These are phyloP conservation scores for Drosophila lini DNA, from an alignment of 1,140 invertebrate species.

Conservation along the genomic window DNA sequence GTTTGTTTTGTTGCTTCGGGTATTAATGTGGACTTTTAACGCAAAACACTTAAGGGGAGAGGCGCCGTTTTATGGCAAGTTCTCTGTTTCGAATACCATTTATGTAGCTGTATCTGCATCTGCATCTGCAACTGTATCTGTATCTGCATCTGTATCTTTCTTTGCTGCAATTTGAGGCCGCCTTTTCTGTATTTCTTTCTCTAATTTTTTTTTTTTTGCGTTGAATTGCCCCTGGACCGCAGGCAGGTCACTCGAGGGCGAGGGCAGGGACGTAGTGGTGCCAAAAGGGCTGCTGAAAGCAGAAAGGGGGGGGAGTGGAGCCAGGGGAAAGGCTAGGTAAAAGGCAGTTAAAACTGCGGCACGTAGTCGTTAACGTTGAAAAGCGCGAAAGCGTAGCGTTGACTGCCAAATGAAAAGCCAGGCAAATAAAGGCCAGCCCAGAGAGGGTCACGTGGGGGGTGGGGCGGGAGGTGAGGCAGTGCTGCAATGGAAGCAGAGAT, in stretches of 20 bases:
- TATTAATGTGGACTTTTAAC: slow-evolving; percentile 40
- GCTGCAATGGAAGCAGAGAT: slow-evolving; percentile 60
- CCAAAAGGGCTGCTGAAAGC: background rate
- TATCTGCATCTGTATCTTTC: slow-evolving; percentile 11
- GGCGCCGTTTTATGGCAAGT: slow-evolving; percentile 25
- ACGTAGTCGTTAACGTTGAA: slow-evolving; percentile 66
- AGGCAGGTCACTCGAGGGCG: slow-evolving; percentile 5
- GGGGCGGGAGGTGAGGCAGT: background rate
- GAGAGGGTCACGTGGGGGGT: slow-evolving; percentile 10
- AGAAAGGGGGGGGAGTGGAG: background rate
- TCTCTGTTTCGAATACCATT: slow-evolving; percentile 23
- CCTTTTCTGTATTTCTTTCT: slow-evolving; percentile 1
- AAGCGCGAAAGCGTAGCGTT: slow-evolving; percentile 73
- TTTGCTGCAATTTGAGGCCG: slow-evolving; percentile 38
- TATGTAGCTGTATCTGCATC: background rate
- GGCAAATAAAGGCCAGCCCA: slow-evolving; percentile 64
- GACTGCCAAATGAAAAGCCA: slow-evolving; percentile 72
- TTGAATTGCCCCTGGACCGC: slow-evolving; percentile 17
- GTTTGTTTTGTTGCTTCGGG: slow-evolving; percentile 14
- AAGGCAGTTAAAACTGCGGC: slow-evolving; percentile 77
- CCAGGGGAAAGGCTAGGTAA: slow-evolving; percentile 24
- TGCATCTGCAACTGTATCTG: background rate
- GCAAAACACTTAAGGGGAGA: slow-evolving; percentile 23
- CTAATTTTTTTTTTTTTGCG: background rate
- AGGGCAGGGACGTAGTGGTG: background rate